Percentiles rank a stretch among this genome's conserved stretches.
Evolutionary conservation across 2,888 invertebrate species (phyloP).

Genomic region (Agrotis puta): DNA sequence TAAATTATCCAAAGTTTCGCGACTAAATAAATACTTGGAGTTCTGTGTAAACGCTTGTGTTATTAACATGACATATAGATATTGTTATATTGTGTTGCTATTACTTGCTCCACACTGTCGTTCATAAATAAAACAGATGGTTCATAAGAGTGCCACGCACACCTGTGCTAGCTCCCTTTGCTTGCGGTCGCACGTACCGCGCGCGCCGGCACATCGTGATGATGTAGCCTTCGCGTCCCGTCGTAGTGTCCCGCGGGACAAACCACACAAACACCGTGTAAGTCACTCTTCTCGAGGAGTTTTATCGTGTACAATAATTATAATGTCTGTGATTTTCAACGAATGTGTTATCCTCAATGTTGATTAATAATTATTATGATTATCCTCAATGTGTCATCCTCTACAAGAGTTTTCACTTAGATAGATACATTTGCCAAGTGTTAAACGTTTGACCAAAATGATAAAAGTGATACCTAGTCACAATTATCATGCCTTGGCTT

Average conservation of each 20-base stretch:
- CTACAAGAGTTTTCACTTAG: too few species aligned
- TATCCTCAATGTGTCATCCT: background rate
- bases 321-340: background rate
- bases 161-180: slow-evolving; percentile 8
- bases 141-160: slow-evolving; percentile 8
- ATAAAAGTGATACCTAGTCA: background rate
- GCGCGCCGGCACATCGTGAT: too few species aligned
- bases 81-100: slow-evolving; percentile 35
- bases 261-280: background rate
- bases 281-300: background rate
- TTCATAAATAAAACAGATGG: slow-evolving; percentile 25
- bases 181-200: background rate
- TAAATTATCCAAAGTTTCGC: slow-evolving; percentile 54
- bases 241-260: slow-evolving; percentile 8
- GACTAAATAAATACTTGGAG: slow-evolving; percentile 55
- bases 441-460: background rate
- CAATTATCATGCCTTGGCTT: background rate
- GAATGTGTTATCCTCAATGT: background rate
- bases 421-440: background rate
- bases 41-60: slow-evolving; percentile 44
- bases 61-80: slow-evolving; percentile 45
- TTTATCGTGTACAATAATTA: slow-evolving; percentile 7
- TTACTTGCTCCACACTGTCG: slow-evolving; percentile 21
- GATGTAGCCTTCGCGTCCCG: background rate
- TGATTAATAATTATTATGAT: slow-evolving; percentile 6